Conservation (phyloP, 1,140 invertebrate species). For the Drosophila kepulauana region DNA sequence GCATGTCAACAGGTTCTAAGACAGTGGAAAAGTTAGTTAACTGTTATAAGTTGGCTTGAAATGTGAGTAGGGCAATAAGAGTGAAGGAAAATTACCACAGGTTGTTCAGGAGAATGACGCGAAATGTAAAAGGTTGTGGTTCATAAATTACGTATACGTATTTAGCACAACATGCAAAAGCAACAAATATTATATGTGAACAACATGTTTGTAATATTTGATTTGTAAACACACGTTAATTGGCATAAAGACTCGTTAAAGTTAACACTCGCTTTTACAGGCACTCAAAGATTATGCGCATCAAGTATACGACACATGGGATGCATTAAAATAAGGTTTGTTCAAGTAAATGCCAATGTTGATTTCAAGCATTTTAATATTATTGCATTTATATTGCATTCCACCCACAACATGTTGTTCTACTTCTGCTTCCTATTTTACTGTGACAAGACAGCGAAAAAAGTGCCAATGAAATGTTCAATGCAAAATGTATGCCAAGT, state of each 20-base stretch:
- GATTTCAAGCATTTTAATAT: conserved; percentile 44
- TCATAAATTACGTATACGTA: background rate
- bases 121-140: no score
- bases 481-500: conserved; percentile 69
- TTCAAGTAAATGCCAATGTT: conserved; percentile 58
- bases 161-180: background rate
- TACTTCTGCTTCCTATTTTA: background rate
- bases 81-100: no score
- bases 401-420: conserved; percentile 25
- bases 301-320: conserved; percentile 52
- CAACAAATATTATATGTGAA: background rate
- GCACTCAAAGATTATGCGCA: conserved; percentile 6
- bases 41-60: background rate
- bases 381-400: conserved; percentile 36
- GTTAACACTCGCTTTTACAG: background rate
- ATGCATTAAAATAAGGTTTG: conserved; percentile 11
- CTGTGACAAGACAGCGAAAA: conserved; percentile 4
- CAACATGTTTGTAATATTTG: background rate
- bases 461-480: conserved; percentile 63
- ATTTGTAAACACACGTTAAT: conserved; percentile 30
- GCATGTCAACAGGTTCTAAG: conserved; percentile 38
- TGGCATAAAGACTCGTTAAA: conserved; percentile 14
- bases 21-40: background rate
- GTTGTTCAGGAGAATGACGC: no score
- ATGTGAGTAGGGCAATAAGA: background rate